Percentiles rank a stretch among this genome's conserved stretches.
These are phyloP conservation scores for Lethrus apterus DNA, from an alignment of 1,140 invertebrate genomes.

Conservation along the genomic window DNA sequence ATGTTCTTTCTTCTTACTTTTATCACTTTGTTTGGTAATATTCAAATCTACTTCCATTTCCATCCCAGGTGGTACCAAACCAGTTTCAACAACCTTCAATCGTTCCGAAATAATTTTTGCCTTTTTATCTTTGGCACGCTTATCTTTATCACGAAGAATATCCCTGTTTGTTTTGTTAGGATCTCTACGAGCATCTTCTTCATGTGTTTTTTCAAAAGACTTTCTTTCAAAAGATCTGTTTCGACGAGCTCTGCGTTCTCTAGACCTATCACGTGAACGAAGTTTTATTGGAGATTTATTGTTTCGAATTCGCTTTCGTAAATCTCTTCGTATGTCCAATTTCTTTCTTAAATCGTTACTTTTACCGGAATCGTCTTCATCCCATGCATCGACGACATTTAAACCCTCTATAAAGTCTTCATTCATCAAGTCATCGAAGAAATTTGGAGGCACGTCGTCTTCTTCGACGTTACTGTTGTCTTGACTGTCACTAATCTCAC, in stretches of 20 bases:
- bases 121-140: slow-evolving; percentile 35
- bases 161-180: slow-evolving; percentile 37
- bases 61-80: slow-evolving; percentile 39
- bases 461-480: slow-evolving; percentile 14
- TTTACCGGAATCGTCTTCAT: slow-evolving; percentile 19
- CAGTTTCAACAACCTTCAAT: slow-evolving; percentile 35
- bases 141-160: slow-evolving; percentile 36
- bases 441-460: slow-evolving; percentile 33
- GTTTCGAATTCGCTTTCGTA: not conserved
- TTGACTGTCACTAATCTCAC: too few species aligned
- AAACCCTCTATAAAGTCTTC: slow-evolving; percentile 36
- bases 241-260: not conserved
- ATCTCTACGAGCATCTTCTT: slow-evolving; percentile 29
- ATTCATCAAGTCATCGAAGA: slow-evolving; percentile 37
- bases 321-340: not conserved
- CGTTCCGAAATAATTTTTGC: slow-evolving; percentile 31
- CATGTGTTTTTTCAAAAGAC: slow-evolving; percentile 18
- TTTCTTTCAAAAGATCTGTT: not conserved
- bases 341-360: not conserved
- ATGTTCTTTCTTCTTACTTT: not conserved
- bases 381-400: slow-evolving; percentile 34
- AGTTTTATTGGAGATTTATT: not conserved
- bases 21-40: not conserved
- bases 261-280: slow-evolving; percentile 1
- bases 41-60: slow-evolving; percentile 35